These are phyloP conservation scores for Ormyrus pomaceus DNA, from an alignment of 2,888 invertebrate species.

Conservation along the genomic window DNA sequence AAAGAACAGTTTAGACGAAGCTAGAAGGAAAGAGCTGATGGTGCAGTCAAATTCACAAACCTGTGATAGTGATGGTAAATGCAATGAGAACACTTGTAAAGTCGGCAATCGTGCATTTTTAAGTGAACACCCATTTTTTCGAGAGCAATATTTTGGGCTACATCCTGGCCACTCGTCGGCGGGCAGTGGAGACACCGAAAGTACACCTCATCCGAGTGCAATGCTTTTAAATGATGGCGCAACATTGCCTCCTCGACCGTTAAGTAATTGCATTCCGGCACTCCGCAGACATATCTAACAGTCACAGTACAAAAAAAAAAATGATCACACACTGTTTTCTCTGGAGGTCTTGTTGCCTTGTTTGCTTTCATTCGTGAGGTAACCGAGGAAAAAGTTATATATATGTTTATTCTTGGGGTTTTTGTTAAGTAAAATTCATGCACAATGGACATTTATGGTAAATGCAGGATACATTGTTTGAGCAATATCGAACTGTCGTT, in stretches of 20 bases:
- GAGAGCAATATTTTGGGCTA: conserved; percentile 75
- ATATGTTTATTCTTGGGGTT: neutral
- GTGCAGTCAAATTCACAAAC: conserved; percentile 63
- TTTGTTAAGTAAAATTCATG: too few species aligned
- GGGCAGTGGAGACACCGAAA: conserved; percentile 87
- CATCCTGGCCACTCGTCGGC: conserved; percentile 77
- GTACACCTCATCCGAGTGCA: conserved; percentile 80
- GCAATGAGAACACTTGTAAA: conserved; percentile 86
- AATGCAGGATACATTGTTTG: too few species aligned
- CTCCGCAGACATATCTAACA: conserved; percentile 84
- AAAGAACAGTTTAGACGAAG: too few species aligned
- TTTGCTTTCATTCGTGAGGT: neutral
- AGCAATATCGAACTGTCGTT: too few species aligned
- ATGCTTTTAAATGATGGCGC: conserved; percentile 83
- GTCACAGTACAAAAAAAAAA: conserved; percentile 22
- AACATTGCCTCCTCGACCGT: conserved; percentile 85
- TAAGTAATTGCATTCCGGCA: conserved; percentile 82
- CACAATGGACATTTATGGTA: too few species aligned
- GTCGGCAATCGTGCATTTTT: conserved; percentile 83
- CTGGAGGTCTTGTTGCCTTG: too few species aligned
- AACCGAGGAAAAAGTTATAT: conserved; percentile 41
- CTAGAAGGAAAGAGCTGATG: neutral
- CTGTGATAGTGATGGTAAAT: conserved; percentile 81
- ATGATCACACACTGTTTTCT: conserved; percentile 14
- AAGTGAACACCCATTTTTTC: conserved; percentile 84